A percentile compares a stretch with the other conserved stretches of the same genome.
These are phyloP conservation scores for Leucoma salicis DNA, from an alignment of 2,888 invertebrate species.

Conservation along the genomic window DNA sequence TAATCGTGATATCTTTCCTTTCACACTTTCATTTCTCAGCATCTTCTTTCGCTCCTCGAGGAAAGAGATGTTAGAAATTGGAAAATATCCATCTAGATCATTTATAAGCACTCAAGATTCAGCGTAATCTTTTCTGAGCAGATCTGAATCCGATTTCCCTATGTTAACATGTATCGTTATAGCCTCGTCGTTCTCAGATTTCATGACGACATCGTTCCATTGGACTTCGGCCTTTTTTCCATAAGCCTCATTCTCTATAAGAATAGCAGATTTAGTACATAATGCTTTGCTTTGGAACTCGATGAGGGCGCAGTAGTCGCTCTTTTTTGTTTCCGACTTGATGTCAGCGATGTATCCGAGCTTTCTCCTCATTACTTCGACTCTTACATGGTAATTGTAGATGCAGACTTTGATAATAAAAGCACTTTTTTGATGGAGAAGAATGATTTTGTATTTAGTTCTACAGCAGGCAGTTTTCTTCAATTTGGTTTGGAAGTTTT, in stretches of 20 bases:
- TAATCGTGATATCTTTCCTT: slow-evolving; percentile 14
- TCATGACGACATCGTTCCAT: slow-evolving; percentile 72
- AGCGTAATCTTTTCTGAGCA: slow-evolving; percentile 49
- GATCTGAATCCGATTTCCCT: slow-evolving; percentile 57
- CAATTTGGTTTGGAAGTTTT: slow-evolving; percentile 75
- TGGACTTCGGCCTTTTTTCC: slow-evolving; percentile 76
- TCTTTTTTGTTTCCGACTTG: slow-evolving; percentile 65
- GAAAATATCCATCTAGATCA: slow-evolving; percentile 15
- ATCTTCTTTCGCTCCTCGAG: slow-evolving; percentile 11
- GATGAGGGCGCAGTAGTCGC: slow-evolving; percentile 70
- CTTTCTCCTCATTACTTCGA: slow-evolving; percentile 73
- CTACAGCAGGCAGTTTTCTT: slow-evolving; percentile 75
- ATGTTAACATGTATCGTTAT: slow-evolving; percentile 77
- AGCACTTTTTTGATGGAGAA: slow-evolving; percentile 72
- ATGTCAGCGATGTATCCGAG: slow-evolving; percentile 67
- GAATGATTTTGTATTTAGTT: slow-evolving; percentile 74
- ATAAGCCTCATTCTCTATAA: slow-evolving; percentile 72
- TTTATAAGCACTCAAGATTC: slow-evolving; percentile 40
- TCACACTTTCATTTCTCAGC: slow-evolving; percentile 20
- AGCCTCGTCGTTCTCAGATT: slow-evolving; percentile 71
- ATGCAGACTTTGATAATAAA: slow-evolving; percentile 78
- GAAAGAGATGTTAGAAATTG: slow-evolving; percentile 23
- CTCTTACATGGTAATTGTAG: slow-evolving; percentile 74
- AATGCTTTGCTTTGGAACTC: slow-evolving; percentile 76
- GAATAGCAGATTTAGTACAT: slow-evolving; percentile 68